Conservation (phyloP, 2,888 invertebrate genomes). For the Trachelus tabidus region DNA sequence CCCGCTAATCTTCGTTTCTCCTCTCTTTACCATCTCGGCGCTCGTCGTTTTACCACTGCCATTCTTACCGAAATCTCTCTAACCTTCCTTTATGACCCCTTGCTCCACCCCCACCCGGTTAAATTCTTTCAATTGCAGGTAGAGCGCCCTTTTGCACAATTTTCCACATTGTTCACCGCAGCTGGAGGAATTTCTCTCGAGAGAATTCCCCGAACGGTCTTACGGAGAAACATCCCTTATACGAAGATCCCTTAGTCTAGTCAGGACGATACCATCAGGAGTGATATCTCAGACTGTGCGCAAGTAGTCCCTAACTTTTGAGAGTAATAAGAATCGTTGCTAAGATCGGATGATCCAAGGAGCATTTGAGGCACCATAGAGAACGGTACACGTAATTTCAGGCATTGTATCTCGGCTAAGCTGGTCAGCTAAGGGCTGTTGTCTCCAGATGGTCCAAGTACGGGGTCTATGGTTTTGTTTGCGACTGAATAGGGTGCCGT, state of each 20-base stretch:
- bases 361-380: slow-evolving; percentile 31
- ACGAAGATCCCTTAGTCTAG: background rate
- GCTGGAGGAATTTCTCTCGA: background rate
- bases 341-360: slow-evolving; percentile 3
- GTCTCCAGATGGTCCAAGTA: slow-evolving; percentile 19
- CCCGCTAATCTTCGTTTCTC: background rate
- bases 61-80: background rate
- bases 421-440: slow-evolving; percentile 31
- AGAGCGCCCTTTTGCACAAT: background rate
- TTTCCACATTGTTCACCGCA: slow-evolving; percentile 15
- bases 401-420: slow-evolving; percentile 39
- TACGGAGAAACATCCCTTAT: background rate
- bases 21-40: background rate
- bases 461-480: slow-evolving; percentile 47
- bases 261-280: background rate
- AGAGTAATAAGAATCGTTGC: background rate
- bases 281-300: background rate
- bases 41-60: background rate
- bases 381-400: slow-evolving; percentile 40
- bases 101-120: slow-evolving; percentile 25
- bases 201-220: background rate
- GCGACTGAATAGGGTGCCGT: slow-evolving; percentile 61
- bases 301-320: background rate
- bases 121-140: slow-evolving; percentile 49
- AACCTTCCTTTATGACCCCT: background rate